Evolutionary conservation across 1,140 invertebrate species (phyloP), one percentile per base, ranked within the genome.

Genomic region (Archivesica marissinica): DNA sequence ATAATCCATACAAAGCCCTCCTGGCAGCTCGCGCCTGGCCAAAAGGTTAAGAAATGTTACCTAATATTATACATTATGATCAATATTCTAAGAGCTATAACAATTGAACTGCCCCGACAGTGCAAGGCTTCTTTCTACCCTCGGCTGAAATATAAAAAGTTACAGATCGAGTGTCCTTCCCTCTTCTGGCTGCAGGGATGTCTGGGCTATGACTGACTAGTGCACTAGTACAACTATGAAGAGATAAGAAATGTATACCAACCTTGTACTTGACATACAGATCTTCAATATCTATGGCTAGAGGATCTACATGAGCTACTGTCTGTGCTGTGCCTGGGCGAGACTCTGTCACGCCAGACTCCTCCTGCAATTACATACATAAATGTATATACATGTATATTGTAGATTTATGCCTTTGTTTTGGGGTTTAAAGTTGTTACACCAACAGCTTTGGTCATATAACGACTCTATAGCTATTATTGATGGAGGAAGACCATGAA

Each of bases 251-350:
- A 54, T 54, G 50, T 25, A 64, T 83, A 25, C 54, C 54, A 95
- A 97, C 97, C 96, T 98, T 99, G 90, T 97, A 99, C 94, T 97
- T 98, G 23, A 97, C 98, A 92, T 98, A 99, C 41, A 98, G 95
- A 95, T 98, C 98, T 94, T 98, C 97, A 30, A 97, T 95, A 93
- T 98, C 97, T 78, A 97, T 92, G 90, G 97, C 97, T 39, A 94
- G 86, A 52, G 93, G 93, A 92, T 98, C 97, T 56, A 96, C 89
- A 79, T 88, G 90, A 41, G 86, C 84, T 33, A 88, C 84, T 56
- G 89, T 87, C 50, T 90, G 82, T n/a, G 89, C 87, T n/a, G 92
- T 93, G 33, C 89, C 86, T 74, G 93, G 93, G 15, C 91, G 81
- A 15, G 91, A 91, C 64, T 94, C 92, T 28, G 83, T 83, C 50